phyloP scores from a whole-genome alignment of 2,113 vertebrate species.

The Dendropsophus ebraccatus region DNA sequence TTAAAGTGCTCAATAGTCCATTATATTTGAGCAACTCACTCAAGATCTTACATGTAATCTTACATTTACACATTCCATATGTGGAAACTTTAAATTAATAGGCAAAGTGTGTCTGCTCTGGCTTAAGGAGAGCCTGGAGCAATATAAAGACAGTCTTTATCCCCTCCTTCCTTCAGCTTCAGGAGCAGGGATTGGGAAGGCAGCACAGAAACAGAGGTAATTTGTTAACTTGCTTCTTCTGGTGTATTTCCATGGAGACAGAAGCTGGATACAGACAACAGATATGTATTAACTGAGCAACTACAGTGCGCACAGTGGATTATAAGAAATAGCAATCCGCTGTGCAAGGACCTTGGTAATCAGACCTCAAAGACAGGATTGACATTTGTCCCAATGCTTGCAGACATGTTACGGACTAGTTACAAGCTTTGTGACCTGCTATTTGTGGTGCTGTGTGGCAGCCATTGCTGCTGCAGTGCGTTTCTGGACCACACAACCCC shows the following conservation, averaged over 20 bases:
- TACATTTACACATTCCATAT: conserved; percentile 59
- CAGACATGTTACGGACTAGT: neutral
- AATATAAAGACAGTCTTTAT: conserved; percentile 77
- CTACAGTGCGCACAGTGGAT: neutral
- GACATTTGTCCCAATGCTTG: conserved; percentile 7
- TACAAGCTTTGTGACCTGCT: too few relatives aligned
- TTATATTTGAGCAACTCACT: conserved; percentile 57
- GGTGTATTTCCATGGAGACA: conserved; percentile 75
- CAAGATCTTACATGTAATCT: conserved; percentile 50
- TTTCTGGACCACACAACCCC: too few relatives aligned
- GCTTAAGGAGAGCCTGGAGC: conserved; percentile 62
- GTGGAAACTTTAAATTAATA: conserved; percentile 67
- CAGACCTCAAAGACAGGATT: neutral
- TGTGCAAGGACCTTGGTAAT: conserved; percentile 2
- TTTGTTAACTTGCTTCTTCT: conserved; percentile 74
- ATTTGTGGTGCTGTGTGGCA: too few relatives aligned
- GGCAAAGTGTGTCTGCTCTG: conserved; percentile 72
- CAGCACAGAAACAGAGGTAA: conserved; percentile 71
- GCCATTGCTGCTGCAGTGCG: too few relatives aligned
- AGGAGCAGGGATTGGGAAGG: conserved; percentile 66
- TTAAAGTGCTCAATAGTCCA: conserved; percentile 44
- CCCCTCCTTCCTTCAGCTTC: conserved; percentile 47
- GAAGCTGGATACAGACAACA: conserved; percentile 42
- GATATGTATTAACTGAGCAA: conserved; percentile 26
- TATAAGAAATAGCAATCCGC: neutral